Evolutionary conservation across 1,140 invertebrate genomes (phyloP), one percentile per base, ranked within the genome.

Genomic region (Drosophila guanche): DNA sequence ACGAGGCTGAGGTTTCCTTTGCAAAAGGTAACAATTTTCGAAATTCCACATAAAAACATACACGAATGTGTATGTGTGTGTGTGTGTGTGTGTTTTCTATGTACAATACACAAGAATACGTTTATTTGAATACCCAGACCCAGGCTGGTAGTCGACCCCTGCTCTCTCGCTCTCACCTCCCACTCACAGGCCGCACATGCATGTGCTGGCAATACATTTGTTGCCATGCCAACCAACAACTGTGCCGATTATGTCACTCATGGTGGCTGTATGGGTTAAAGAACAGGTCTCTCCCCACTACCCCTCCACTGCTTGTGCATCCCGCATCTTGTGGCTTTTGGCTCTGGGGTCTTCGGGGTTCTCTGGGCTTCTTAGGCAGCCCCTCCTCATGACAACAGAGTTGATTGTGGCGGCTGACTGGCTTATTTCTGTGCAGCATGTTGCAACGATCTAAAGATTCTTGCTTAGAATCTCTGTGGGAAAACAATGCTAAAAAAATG

Each of bases 231-330:
- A 84, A 37, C 25, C 33, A 37, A 84, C 33, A 37, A 84, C 79
- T 79, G 79, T 67, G 71, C 66, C 79, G 79, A 85, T 84, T 84
- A 84, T 84, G 79, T 84, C 75, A 84, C 79, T 56, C 60, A 46
- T 37, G 33, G 33, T 37, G 10, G 77, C 45, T 73, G 54, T 55
- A 53, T 52, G 76, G 67, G 46, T 68, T 59, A 62, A 63, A 58
- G 70, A 62, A 54, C 62, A 22, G 56, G 12, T 20, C 16, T 56
- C 27, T 48, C 22, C 37, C 53, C 0, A 22, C 23, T 12, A 22
- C 2, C 37, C 42, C 41, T n/a, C 47, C 37, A 27, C 7, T 45
- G 52, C 42, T 57, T 57, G 47, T 33, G 55, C 59, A 62, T 37
- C 33, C 33, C 33, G 33, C 33, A 37, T 37, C 33, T 37, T 37